Evolutionary conservation across 2,113 vertebrate genomes (phyloP), one percentile per base, ranked within the genome.

Genomic region (Puffinus mauretanicus): DNA sequence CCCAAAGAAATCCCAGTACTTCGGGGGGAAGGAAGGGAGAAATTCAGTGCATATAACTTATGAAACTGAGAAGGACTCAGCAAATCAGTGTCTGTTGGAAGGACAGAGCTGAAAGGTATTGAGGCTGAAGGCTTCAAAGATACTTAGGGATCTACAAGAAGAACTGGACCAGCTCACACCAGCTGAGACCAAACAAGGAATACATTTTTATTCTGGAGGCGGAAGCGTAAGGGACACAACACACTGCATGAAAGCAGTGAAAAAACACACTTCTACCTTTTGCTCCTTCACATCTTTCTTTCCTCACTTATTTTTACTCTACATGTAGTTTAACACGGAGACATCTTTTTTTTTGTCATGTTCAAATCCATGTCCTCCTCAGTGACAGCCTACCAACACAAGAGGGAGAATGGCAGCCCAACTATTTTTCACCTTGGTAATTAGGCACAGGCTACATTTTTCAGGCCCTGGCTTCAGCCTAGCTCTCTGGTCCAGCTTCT

Each of bases 401-500:
- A 69, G 13, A 64, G 38, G 49, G 34, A 78, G 40, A 83, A 84
- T 26, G 27, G 27, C 76, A 93, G 61, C 44, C 38, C 61, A 47
- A 60, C 38, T 88, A 46, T 82, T 93, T 93, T 90, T 91, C 0
- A 0, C 57, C 49, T 80, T 84, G 91, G 80, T 55, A 1, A 57
- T 57, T 72, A 22, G 57, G 92, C 76, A 89, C 16, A 47, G 44
- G 13, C 83, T 84, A 46, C 46, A 57, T 92, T 93, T 91, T 89
- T 91, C 75, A 95, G 72, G 60, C 11, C 55, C 51, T 96, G 76
- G 88, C 94, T 94, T 83, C 76, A 88, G 25, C 26, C 40, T 92
- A 7, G 0, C 16, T 75, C 69, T 66, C 80, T 24, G 30, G n/a
- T 96, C 92, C 88, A 88, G 90, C 34, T 80, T 49, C 77, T 84